Base-by-base conservation (phyloP, 2,888 invertebrate genomes). In the Drosophila atripex region DNA sequence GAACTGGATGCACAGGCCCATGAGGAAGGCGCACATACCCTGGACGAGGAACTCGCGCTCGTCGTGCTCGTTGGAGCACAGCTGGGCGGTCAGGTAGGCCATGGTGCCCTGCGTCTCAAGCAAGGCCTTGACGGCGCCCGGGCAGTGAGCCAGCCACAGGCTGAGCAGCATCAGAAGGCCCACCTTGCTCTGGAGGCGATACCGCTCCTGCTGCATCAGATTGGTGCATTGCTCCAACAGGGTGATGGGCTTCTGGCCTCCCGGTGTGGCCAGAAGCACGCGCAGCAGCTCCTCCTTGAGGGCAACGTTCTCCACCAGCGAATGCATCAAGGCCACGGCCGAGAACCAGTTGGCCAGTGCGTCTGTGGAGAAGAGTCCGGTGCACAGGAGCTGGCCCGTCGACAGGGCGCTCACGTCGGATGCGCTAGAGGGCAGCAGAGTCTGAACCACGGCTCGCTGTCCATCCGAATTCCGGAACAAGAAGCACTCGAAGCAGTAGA, bases 401-500 rank as follows among this genome's bases (percentile, higher is more conserved):
- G 95, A 95, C 14, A 96, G 91, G 4, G 93, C 93, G 0, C 94
- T 93, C 7, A 94, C 95, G 88, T 97, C 97, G 0, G 95, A 93
- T 0, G 95, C 93, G 28, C 96, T 94, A 1, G 97, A 96, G 0
- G 99, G 99, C 12, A 99, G 92, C 0, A 99, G 93, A 0, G 99
- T 99, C 89, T 97, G 96, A 0, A 99, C 95, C 2, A 99, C 94
- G 77, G 95, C 94, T 0, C 95, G 95, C 91, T 98, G 98, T 2
- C 97, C 97, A 28, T 94, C 93, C 90, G 97, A 96, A 91, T 99
- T 99, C 92, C 96, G 97, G 91, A 96, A 97, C 8, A 99, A 93
- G 91, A 96, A 99, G 90, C 98, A 98, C 92, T 99, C 96, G 91
- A 99, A 99, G 91, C 98, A 98, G 91, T 99, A 99, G 0, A 99